Evolutionary conservation across 1,140 invertebrate species (phyloP), one percentile per base, ranked within the genome.

Genomic region (Ladona fulva): DNA sequence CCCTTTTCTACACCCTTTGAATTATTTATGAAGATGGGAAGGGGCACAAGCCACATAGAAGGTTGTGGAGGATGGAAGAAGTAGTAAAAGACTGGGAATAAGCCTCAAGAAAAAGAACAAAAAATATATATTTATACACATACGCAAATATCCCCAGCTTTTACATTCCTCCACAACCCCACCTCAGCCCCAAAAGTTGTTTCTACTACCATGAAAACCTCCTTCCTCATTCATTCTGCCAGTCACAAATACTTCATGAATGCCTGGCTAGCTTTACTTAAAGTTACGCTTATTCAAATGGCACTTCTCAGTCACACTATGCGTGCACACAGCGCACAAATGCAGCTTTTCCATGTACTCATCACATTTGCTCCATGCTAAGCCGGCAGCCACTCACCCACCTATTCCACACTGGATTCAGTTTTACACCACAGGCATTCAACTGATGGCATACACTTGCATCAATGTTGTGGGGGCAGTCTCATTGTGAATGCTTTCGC

Each of bases 121-220:
- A 66, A 66, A 66, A 66, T 66, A 66, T 66, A 66, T 66, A 66
- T 66, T 66, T 66, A 66, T 66, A 66, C 52, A 66, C 52, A 66
- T 66, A 19, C n/a, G 52, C 52, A 12, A 66, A 66, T 66, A 66
- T 66, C 52, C 52, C 52, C 52, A 12, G n/a, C 52, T 66, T 66
- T 16, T 12, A 22, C 52, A 16, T 66, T 19, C 52, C 52, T 66
- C 52, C n/a, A 66, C 52, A 66, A 66, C 52, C 52, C n/a, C n/a
- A 16, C 14, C 5, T 66, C 52, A 12, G 44, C 44, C 52, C 52
- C 52, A 6, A 12, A 66, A 22, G 3, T 66, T 22, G 5, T 66
- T 37, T 37, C 29, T 37, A 37, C 29, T 37, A 37, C 29, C 29
- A 12, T 66, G 52, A 66, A 22, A 66, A 66, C 52, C 52, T 11